Evolutionary conservation across 1,140 invertebrate species (phyloP).

Genomic region (Megathymus violae): DNA sequence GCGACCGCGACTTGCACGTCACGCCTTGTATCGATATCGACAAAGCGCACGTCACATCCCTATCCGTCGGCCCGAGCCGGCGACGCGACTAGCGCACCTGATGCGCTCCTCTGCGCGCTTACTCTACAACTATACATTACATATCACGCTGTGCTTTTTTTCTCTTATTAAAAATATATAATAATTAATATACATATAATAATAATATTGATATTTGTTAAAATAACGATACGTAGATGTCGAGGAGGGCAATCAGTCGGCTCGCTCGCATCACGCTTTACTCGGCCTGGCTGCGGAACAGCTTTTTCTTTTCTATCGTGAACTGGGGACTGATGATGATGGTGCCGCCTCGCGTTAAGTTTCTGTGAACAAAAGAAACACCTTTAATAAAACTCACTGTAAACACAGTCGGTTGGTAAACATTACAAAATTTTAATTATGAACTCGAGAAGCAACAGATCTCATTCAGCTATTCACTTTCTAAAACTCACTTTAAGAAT

Average conservation of each 20-base stretch:
- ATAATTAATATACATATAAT: constrained; percentile 81
- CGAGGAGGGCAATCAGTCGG: constrained; percentile 77
- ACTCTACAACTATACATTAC: constrained; percentile 79
- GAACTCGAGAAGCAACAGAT: too few species aligned
- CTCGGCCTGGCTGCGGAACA: constrained; percentile 89
- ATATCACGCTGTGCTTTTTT: constrained; percentile 82
- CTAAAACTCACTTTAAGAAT: constrained; percentile 91
- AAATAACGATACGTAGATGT: constrained; percentile 81
- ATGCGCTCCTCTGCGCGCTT: constrained; percentile 60
- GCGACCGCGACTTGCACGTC: too few species aligned
- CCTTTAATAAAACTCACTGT: constrained; percentile 48
- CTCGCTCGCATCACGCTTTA: constrained; percentile 66
- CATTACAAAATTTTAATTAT: too few species aligned
- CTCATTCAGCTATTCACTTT: too few species aligned
- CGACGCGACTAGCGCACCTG: constrained; percentile 38
- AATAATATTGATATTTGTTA: constrained; percentile 83
- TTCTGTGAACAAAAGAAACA: constrained; percentile 84
- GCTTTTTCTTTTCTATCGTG: constrained; percentile 93
- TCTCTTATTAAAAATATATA: constrained; percentile 82
- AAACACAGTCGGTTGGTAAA: too few species aligned
- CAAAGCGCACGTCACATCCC: constrained; percentile 59
- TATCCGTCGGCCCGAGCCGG: constrained; percentile 33
- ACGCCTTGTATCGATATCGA: constrained; percentile 39
- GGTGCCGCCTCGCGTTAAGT: constrained; percentile 91
- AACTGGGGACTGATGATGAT: constrained; percentile 94